These are phyloP conservation scores for Stegana nigrithorax DNA, from an alignment of 2,888 invertebrate species.

Conservation along the genomic window DNA sequence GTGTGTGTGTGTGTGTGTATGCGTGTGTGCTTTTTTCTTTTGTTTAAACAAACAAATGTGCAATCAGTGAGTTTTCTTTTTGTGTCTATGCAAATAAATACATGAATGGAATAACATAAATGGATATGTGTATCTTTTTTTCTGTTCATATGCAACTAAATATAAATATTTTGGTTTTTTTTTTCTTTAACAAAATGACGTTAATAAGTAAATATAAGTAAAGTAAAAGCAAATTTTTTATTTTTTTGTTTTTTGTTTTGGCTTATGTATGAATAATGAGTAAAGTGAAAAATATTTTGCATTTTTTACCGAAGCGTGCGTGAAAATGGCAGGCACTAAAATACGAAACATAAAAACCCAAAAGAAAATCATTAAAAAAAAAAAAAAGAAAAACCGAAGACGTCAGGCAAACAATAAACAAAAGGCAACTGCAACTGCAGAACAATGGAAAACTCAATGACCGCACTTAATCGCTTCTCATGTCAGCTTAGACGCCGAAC, in stretches of 20 bases:
- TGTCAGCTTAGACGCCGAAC: conserved; percentile 10
- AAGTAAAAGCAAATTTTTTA: too few species aligned
- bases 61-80: neutral
- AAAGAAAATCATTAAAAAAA: neutral
- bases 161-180: too few species aligned
- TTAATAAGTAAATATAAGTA: too few species aligned
- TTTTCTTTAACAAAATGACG: too few species aligned
- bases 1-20: too few species aligned
- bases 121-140: neutral
- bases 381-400: neutral
- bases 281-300: neutral
- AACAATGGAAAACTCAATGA: conserved; percentile 6
- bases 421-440: neutral
- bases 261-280: neutral
- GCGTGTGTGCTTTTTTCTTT: too few species aligned
- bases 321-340: neutral
- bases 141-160: neutral
- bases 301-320: neutral
- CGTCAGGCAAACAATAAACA: neutral
- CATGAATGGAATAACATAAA: neutral
- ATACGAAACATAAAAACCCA: too few species aligned
- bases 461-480: conserved; percentile 16
- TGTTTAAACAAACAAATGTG: neutral
- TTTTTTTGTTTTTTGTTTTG: neutral
- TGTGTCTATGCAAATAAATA: neutral